Base-by-base conservation (phyloP, 2,797 vertebrate genomes). In the Diglossa cyanea region DNA sequence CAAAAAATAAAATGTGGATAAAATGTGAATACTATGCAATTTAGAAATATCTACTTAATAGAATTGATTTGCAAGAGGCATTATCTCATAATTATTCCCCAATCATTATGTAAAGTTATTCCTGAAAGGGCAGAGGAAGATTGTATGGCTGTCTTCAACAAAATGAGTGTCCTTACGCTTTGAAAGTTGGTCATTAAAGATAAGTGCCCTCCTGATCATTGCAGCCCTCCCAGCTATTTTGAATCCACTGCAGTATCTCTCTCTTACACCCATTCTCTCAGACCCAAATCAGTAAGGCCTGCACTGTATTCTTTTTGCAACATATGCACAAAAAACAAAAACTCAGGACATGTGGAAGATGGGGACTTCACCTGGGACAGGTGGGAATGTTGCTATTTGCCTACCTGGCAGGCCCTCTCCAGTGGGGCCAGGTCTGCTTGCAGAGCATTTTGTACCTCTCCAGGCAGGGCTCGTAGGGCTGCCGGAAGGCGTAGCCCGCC, bases 391-490 rank as follows among this genome's bases (percentile, higher is more conserved):
- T n/a, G 26, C 11, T n/a, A 51, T 7, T 42, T n/a, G 30, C 97
- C 91, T 98, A 99, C 99, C 99, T 99, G 94, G 99, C 98, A 9
- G 98, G 98, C 4, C 99, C 99, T 96, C 93, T 99, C 99, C 99
- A 99, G 35, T 99, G 99, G 28, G 99, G 99, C 99, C 99, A 99
- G 0, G 99, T 99, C 87, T 98, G 98, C 58, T 98, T 99, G 96
- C 99, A 99, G 80, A 99, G 98, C 99, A 99, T 99, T 95, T 99
- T 99, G 97, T 99, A 99, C 94, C 99, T 98, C 73, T 99, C 99
- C 65, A 99, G 98, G 82, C 99, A 99, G 28, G 99, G 98, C 83
- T 99, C 99, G 1, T 99, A 99, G 5, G 97, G 67, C 97, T 99
- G 99, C 20, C 99, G 98, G 98, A 99, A 99, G 12, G 99, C 99